These are phyloP conservation scores for Silvanus unidentatus DNA, from an alignment of 2,888 invertebrate species.

Conservation along the genomic window DNA sequence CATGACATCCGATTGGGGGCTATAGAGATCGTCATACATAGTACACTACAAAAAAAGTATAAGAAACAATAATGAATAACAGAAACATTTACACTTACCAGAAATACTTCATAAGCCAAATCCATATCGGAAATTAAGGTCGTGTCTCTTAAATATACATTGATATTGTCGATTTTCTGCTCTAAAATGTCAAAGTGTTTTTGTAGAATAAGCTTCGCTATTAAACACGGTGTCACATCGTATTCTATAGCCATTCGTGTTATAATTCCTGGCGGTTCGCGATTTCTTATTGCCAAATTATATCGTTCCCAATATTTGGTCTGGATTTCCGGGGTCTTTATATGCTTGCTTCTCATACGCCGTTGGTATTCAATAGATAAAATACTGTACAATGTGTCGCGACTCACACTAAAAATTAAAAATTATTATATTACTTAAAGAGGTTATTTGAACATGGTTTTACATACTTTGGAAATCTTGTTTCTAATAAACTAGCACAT, in stretches of 20 bases:
- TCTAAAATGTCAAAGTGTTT: constrained; percentile 43
- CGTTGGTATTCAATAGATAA: constrained; percentile 59
- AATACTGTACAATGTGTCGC: constrained; percentile 64
- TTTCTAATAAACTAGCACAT: no score
- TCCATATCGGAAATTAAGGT: constrained; percentile 64
- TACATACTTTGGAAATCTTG: background rate
- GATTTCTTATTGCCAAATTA: constrained; percentile 40
- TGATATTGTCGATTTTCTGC: constrained; percentile 42
- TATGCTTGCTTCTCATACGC: constrained; percentile 58
- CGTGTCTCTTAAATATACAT: constrained; percentile 61
- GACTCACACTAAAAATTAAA: constrained; percentile 48
- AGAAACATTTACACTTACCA: constrained; percentile 50
- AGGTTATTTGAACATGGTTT: no score
- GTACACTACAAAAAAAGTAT: constrained; percentile 57
- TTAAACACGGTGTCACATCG: constrained; percentile 53
- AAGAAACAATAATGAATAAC: constrained; percentile 33
- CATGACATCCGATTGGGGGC: constrained; percentile 71
- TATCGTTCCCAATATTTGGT: constrained; percentile 48
- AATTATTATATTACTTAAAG: no score
- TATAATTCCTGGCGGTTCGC: constrained; percentile 55
- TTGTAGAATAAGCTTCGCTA: constrained; percentile 56
- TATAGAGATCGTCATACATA: constrained; percentile 78
- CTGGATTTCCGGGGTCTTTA: constrained; percentile 54
- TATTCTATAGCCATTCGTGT: constrained; percentile 52
- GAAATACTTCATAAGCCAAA: constrained; percentile 67